Evolutionary conservation across 1,140 invertebrate genomes (phyloP).

Genomic region (Diachasmimorpha longicaudata): DNA sequence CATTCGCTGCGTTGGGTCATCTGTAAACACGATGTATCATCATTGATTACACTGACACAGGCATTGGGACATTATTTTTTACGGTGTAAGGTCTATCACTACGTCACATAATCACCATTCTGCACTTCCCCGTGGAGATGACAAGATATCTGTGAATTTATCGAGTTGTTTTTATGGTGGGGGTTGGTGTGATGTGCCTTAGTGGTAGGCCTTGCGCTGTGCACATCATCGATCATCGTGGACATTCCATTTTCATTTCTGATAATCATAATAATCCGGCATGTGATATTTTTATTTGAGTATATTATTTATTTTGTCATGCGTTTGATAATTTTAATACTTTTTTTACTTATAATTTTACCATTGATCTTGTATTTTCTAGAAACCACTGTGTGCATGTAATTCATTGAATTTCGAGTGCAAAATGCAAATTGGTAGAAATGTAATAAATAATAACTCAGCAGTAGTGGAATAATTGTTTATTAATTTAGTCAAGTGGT

Average conservation of each 20-base stretch:
- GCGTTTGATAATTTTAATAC: not conserved
- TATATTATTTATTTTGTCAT: not conserved
- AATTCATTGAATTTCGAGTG: too few relatives aligned
- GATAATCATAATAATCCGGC: not conserved
- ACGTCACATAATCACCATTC: conserved; percentile 43
- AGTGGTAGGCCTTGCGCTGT: conserved; percentile 46
- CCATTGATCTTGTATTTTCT: too few relatives aligned
- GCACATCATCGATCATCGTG: conserved; percentile 30
- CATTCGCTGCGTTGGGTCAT: conserved; percentile 14
- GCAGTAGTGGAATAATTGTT: not conserved
- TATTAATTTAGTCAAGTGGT: not conserved
- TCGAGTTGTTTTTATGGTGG: conserved; percentile 8
- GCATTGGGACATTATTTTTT: conserved; percentile 17
- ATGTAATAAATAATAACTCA: not conserved
- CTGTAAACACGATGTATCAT: conserved; percentile 12
- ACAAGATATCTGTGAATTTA: not conserved
- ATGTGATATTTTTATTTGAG: not conserved
- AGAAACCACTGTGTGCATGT: too few relatives aligned
- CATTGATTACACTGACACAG: conserved; percentile 26
- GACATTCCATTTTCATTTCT: not conserved
- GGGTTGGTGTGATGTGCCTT: conserved; percentile 52
- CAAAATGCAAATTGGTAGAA: not conserved
- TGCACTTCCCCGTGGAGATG: conserved; percentile 6
- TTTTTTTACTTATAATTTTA: not conserved
- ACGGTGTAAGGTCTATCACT: conserved; percentile 41